These are phyloP conservation scores for Setipinna tenuifilis DNA, from an alignment of 2,797 vertebrate genomes.

Conservation along the genomic window DNA sequence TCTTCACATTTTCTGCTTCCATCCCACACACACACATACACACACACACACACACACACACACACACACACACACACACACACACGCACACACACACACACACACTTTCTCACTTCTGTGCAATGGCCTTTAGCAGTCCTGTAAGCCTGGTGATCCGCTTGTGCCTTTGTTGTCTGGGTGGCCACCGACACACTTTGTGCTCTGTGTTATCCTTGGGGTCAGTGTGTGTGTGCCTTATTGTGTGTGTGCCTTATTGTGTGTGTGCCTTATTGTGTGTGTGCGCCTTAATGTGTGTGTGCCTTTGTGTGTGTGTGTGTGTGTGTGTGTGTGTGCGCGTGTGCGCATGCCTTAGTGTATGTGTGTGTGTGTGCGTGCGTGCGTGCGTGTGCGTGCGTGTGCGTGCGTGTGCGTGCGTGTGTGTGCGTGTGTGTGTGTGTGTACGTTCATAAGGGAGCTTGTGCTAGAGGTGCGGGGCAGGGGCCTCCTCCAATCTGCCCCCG, in stretches of 20 bases:
- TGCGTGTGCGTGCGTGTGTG: conserved; percentile 21
- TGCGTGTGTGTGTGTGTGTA: neutral
- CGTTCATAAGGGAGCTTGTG: neutral
- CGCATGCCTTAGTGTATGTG: neutral
- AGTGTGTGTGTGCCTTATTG: no score
- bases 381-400: conserved; percentile 4
- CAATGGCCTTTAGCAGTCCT: neutral
- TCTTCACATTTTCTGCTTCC: no score
- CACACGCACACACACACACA: no score
- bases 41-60: no score
- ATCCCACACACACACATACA: no score
- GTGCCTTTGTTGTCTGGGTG: neutral
- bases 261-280: no score
- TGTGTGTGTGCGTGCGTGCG: neutral
- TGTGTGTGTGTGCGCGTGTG: neutral
- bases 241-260: no score
- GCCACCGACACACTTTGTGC: neutral
- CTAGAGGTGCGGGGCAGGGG: neutral
- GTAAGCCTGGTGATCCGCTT: neutral
- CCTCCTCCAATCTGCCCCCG: neutral
- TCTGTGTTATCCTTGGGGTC: neutral
- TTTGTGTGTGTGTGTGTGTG: no score
- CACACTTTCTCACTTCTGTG: no score
- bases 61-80: no score
- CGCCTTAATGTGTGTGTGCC: no score